phyloP scores from a whole-genome alignment of 2,113 vertebrate species.

The Thunnus maccoyii region DNA sequence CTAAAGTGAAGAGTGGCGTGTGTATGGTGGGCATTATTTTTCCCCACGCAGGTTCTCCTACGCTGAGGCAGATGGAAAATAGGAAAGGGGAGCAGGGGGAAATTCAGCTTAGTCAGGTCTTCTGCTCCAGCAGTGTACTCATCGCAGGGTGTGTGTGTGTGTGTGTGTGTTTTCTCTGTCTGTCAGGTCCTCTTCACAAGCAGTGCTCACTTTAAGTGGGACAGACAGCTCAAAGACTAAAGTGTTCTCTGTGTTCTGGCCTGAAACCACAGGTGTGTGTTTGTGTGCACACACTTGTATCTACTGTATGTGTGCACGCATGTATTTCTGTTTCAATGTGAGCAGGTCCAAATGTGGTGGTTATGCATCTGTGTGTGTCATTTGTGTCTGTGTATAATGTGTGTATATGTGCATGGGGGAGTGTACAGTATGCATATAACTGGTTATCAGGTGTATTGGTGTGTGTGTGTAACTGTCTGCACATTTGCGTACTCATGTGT shows the following conservation, averaged over 20 bases:
- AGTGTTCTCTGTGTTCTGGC: constrained; percentile 74
- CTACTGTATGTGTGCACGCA: constrained; percentile 17
- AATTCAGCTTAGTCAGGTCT: constrained; percentile 85
- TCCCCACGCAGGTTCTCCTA: constrained; percentile 81
- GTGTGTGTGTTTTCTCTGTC: constrained; percentile 72
- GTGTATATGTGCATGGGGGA: background rate
- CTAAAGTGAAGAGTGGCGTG: constrained; percentile 67
- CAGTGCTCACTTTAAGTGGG: constrained; percentile 77
- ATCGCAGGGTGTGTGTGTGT: constrained; percentile 68
- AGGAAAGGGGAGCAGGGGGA: constrained; percentile 82
- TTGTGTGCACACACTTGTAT: constrained; percentile 44
- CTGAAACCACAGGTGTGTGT: constrained; percentile 79
- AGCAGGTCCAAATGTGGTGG: constrained; percentile 32
- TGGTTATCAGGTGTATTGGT: constrained; percentile 41
- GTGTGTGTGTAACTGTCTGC: constrained; percentile 19
- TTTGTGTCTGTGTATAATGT: constrained; percentile 29
- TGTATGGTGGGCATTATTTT: constrained; percentile 80
- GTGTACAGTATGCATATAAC: background rate
- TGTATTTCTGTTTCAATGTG: constrained; percentile 45
- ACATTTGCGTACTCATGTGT: constrained; percentile 28
- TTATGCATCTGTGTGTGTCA: constrained; percentile 13
- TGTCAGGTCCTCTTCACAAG: constrained; percentile 81
- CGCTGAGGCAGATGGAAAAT: constrained; percentile 85
- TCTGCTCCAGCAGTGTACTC: constrained; percentile 77
- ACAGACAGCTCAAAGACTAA: constrained; percentile 80